Conservation (phyloP, 2,797 vertebrate species). For the Loris lydekkerianus region DNA sequence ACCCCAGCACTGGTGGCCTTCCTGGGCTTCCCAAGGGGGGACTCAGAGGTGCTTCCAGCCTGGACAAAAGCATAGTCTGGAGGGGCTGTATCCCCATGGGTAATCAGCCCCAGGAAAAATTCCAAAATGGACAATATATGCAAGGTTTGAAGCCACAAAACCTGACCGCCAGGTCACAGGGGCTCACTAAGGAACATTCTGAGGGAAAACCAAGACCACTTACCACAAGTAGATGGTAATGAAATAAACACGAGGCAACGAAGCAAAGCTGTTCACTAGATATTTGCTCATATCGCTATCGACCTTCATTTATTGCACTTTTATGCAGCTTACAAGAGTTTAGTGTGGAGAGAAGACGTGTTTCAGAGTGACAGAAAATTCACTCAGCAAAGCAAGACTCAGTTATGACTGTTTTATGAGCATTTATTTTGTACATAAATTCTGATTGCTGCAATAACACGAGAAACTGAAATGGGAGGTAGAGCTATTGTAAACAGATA, state of each 20-base stretch:
- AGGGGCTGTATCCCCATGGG: not conserved
- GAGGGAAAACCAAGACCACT: not conserved
- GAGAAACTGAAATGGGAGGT: conserved; percentile 38
- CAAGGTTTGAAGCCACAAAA: not conserved
- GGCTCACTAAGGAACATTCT: not conserved
- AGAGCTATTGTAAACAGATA: not conserved
- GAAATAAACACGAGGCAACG: not conserved
- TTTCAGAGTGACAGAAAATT: not conserved
- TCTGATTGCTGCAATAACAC: not conserved
- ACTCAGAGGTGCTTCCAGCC: not conserved
- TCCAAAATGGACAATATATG: not conserved
- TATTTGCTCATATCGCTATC: not conserved
- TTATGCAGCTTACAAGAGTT: not conserved
- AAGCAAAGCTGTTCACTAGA: not conserved
- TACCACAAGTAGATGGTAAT: not conserved
- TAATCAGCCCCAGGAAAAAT: not conserved
- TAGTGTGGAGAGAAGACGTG: not conserved
- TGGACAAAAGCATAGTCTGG: not conserved
- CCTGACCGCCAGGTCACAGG: not conserved
- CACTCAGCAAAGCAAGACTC: not conserved
- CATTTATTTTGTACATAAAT: conserved; percentile 16
- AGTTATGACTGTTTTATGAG: not conserved
- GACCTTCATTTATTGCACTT: not conserved
- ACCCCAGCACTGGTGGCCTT: not conserved
- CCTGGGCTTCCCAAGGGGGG: not conserved